Conservation (phyloP, 64 coral and sea anemone genomes). For the Pachyseris speciosa region DNA sequence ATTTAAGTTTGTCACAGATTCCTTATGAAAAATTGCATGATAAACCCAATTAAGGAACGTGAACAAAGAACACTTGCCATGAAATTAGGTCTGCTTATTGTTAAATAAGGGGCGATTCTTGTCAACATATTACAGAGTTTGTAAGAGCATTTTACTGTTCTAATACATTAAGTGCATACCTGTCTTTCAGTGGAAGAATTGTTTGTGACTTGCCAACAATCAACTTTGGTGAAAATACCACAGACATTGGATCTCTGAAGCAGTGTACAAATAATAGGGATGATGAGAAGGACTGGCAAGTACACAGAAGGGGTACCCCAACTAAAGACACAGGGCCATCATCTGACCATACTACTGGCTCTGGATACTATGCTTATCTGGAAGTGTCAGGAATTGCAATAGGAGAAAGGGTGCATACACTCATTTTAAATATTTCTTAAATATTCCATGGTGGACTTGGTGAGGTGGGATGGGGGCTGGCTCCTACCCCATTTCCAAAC, state of each 20-base stretch:
- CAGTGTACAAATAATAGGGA: constrained; percentile 56
- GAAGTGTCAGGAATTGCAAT: background rate
- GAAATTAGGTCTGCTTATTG: too few relatives aligned
- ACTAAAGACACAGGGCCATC: background rate
- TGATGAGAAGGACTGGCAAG: constrained; percentile 2
- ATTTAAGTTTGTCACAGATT: too few relatives aligned
- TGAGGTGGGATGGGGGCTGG: too few relatives aligned
- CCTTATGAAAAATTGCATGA: too few relatives aligned
- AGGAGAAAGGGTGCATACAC: background rate
- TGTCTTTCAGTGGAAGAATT: constrained; percentile 5
- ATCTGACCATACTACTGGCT: constrained; percentile 20
- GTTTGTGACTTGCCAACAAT: constrained; percentile 8
- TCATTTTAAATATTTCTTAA: too few relatives aligned
- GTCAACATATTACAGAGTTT: background rate
- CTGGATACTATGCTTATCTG: constrained; percentile 30
- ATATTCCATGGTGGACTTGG: too few relatives aligned
- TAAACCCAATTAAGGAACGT: too few relatives aligned
- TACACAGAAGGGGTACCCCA: background rate
- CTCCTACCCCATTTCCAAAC: too few relatives aligned
- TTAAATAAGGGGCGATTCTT: background rate
- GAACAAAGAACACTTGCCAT: too few relatives aligned
- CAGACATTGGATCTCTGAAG: background rate
- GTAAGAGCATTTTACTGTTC: background rate
- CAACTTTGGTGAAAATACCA: background rate
- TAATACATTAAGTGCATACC: background rate